A percentile compares a stretch with the other conserved stretches of the same genome.
Evolutionary conservation across 2,888 invertebrate species (phyloP).

Genomic region (Tetragnatha montana): DNA sequence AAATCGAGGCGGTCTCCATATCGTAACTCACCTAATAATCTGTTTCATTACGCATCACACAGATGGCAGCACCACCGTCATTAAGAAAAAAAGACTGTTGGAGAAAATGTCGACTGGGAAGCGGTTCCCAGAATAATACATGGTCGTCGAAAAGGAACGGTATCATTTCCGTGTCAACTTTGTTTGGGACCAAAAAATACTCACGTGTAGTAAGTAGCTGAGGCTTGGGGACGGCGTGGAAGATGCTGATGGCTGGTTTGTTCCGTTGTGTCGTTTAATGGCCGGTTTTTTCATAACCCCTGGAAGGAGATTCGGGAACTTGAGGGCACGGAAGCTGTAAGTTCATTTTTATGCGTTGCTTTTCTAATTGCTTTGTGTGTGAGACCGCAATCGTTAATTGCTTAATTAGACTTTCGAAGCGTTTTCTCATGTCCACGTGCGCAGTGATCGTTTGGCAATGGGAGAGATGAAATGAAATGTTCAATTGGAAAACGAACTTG

Average conservation of each 20-base stretch:
- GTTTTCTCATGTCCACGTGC: neutral
- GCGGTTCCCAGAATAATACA: constrained; percentile 58
- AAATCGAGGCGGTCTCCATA: constrained; percentile 9
- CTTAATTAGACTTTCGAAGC: neutral
- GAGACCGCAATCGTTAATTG: neutral
- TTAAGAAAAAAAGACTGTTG: neutral
- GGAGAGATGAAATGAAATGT: too few relatives aligned
- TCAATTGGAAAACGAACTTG: too few relatives aligned
- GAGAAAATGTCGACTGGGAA: constrained; percentile 37
- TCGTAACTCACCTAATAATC: neutral
- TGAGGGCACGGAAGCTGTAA: constrained; percentile 37
- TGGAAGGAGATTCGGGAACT: constrained; percentile 43
- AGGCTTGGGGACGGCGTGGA: constrained; percentile 33
- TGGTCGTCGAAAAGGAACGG: constrained; percentile 31
- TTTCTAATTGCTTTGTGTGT: neutral
- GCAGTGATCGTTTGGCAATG: too few relatives aligned
- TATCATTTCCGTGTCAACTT: constrained; percentile 53
- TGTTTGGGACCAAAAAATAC: constrained; percentile 31
- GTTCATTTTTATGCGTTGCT: constrained; percentile 4
- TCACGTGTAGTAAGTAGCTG: constrained; percentile 18
- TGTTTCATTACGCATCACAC: neutral
- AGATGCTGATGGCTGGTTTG: constrained; percentile 29
- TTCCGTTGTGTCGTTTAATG: constrained; percentile 42
- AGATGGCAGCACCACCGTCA: constrained; percentile 46
- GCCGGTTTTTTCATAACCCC: constrained; percentile 51